phyloP scores from a whole-genome alignment of 2,797 vertebrate species.

The Gastrophryne carolinensis region DNA sequence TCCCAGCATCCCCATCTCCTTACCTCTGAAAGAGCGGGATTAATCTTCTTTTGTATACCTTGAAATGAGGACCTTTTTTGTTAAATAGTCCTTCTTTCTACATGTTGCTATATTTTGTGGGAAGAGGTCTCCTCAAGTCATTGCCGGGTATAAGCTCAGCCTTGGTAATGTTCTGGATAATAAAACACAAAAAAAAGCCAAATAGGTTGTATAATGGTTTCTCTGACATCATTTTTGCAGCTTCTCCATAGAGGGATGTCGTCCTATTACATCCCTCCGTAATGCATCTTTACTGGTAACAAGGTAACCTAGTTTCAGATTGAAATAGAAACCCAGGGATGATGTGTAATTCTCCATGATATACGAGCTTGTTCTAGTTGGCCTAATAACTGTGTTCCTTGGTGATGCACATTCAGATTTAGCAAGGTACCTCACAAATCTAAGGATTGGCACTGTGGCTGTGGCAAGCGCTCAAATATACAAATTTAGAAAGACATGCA shows the following conservation, averaged over 20 bases:
- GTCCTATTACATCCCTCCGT: not conserved
- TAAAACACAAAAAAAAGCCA: not conserved
- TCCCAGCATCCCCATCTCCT: no score
- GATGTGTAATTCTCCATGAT: not conserved
- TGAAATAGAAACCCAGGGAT: not conserved
- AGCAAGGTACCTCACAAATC: no score
- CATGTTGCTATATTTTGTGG: not conserved
- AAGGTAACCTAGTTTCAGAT: not conserved
- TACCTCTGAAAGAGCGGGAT: not conserved
- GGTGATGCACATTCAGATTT: no score
- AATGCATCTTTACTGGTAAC: not conserved
- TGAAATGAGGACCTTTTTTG: no score
- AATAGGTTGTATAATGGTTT: not conserved
- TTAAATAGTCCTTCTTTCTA: not conserved
- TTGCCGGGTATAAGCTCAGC: not conserved
- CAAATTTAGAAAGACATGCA: no score
- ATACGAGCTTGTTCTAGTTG: no score
- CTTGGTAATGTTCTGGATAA: not conserved
- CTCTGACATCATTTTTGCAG: not conserved
- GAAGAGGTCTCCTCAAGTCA: not conserved
- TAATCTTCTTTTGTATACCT: no score
- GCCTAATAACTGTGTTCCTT: not conserved
- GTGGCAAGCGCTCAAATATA: no score
- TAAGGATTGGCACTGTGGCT: no score
- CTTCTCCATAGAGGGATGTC: not conserved